These are phyloP conservation scores for Daboia siamensis DNA, from an alignment of 2,113 vertebrate species.

Conservation along the genomic window DNA sequence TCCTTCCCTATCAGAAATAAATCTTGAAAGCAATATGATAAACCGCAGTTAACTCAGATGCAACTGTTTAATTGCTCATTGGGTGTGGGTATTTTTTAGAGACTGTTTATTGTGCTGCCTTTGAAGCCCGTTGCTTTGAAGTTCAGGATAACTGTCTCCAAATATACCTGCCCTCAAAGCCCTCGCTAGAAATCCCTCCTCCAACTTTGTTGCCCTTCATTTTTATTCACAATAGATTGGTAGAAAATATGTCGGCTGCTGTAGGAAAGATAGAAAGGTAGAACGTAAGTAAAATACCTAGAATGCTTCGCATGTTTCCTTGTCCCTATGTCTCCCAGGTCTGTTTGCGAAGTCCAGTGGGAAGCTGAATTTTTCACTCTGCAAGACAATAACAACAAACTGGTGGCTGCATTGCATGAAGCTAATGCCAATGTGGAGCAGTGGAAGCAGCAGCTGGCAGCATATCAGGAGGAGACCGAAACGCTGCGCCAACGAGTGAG, in stretches of 20 bases:
- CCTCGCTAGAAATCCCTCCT: background rate
- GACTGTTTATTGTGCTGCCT: background rate
- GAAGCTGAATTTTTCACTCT: constrained; percentile 92
- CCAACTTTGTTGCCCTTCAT: background rate
- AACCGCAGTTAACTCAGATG: background rate
- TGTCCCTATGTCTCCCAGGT: constrained; percentile 66
- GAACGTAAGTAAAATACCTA: background rate
- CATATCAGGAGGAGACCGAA: constrained; percentile 89
- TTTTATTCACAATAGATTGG: background rate
- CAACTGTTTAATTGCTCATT: background rate
- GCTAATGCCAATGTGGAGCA: constrained; percentile 90
- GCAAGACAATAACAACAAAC: constrained; percentile 91
- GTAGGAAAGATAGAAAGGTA: background rate
- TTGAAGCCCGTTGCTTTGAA: background rate
- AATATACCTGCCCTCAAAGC: background rate
- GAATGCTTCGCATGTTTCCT: no score
- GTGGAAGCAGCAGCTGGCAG: constrained; percentile 93
- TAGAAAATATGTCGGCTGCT: background rate
- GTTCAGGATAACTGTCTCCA: background rate
- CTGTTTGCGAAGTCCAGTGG: constrained; percentile 93
- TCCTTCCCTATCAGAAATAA: background rate
- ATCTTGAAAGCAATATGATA: background rate
- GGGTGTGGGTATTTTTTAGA: background rate
- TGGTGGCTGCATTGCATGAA: constrained; percentile 88
- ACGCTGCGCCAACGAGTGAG: constrained; percentile 83